Evolutionary conservation across 2,888 invertebrate species (phyloP), one percentile per base, ranked within the genome.

Genomic region (Apodemia duryi): DNA sequence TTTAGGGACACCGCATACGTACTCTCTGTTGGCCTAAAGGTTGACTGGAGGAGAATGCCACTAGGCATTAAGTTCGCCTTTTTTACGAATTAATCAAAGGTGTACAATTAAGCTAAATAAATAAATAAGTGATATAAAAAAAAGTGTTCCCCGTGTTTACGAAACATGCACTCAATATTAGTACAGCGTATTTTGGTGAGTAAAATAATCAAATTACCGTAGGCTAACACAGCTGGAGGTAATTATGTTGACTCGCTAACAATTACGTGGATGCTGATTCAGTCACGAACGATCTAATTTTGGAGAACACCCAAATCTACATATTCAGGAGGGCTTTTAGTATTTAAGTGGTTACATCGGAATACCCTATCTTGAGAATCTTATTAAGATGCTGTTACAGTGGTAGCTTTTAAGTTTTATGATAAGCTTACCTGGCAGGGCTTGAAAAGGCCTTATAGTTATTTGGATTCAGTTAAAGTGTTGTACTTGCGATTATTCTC

Each of bases 281-380:
- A 65, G 61, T 49, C 57, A 63, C 63, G 61, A 66, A 63, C 60
- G 54, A 38, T 46, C 63, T 43, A 51, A 72, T 74, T 75, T 71
- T 64, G 68, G 65, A 63, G 67, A 69, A 70, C 75, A 72, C 73
- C 70, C 63, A 68, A 71, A 79, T 77, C 74, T 77, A 75, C 79
- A 78, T 79, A 80, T 76, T 77, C 28, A 66, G 67, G 29, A 54
- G 54, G 54, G 29, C 54, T 52, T 71, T 72, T 72, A 70, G 69
- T 70, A 66, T 74, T 76, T 75, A 74, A 77, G 75, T 74, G 70
- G 72, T 65, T 71, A 70, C 72, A 70, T 70, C 67, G 64, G 68
- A 71, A 69, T 65, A 68, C 66, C 54, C 68, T 69, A 67, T 70
- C 68, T 71, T 68, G 67, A 64, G 62, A 67, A 68, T 68, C 68